These are phyloP conservation scores for Nannoperca australis DNA, from an alignment of 2,797 vertebrate species.

Conservation along the genomic window DNA sequence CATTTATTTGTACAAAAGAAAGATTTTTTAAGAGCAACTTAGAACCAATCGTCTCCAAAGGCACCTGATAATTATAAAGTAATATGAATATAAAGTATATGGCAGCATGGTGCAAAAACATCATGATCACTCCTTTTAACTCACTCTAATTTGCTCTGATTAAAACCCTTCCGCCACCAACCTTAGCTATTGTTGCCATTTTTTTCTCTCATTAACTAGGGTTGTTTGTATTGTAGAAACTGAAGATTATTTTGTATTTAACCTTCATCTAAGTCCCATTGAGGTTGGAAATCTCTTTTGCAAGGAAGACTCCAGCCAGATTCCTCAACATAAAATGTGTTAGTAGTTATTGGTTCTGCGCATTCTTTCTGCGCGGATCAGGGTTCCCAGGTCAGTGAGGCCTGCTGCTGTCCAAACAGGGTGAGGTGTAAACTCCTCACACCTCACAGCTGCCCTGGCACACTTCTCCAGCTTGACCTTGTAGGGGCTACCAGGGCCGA, in stretches of 20 bases:
- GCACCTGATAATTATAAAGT: background rate
- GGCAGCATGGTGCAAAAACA: background rate
- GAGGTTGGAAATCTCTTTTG: background rate
- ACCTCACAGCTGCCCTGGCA: slow-evolving; percentile 77
- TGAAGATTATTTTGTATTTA: background rate
- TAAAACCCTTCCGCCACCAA: background rate
- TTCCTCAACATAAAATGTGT: background rate
- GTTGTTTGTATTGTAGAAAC: background rate
- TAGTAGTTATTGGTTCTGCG: background rate
- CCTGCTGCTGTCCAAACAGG: slow-evolving; percentile 72
- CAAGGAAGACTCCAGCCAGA: background rate
- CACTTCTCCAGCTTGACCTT: slow-evolving; percentile 65
- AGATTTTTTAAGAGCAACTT: background rate
- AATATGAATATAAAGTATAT: too few species aligned
- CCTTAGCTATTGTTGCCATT: background rate
- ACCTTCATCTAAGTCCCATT: background rate
- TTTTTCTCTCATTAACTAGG: background rate
- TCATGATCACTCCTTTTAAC: background rate
- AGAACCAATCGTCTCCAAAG: background rate
- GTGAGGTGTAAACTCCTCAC: slow-evolving; percentile 72
- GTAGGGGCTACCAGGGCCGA: background rate
- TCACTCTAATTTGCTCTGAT: background rate
- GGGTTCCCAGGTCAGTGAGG: slow-evolving; percentile 44
- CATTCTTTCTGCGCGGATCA: background rate
- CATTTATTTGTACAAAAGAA: too few species aligned